Percentiles rank a stretch among this genome's conserved stretches.
phyloP scores from a whole-genome alignment of 2,888 invertebrate species.

The Ornithoptera priamus region DNA sequence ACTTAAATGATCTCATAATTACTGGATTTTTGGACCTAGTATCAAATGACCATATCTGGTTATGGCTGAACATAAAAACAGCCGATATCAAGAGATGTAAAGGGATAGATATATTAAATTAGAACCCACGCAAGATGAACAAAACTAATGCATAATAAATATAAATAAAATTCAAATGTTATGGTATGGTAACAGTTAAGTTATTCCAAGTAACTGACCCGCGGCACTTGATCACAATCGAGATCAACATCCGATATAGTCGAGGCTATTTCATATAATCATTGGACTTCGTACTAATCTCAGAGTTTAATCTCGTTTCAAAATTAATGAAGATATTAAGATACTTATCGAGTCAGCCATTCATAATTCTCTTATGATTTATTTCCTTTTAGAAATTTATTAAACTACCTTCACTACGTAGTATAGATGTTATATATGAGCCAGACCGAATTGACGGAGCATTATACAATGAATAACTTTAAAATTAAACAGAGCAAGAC shows the following conservation, averaged over 20 bases:
- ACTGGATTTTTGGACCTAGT: too few species aligned
- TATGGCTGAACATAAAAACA: too few species aligned
- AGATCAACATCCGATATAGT: slow-evolving; percentile 26
- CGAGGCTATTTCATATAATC: slow-evolving; percentile 20
- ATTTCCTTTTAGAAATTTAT: slow-evolving; percentile 11
- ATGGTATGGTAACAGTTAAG: too few species aligned
- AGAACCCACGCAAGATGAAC: too few species aligned
- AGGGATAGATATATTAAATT: too few species aligned
- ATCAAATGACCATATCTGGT: too few species aligned
- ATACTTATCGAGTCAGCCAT: slow-evolving; percentile 9
- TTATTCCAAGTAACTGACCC: background rate
- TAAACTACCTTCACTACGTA: slow-evolving; percentile 12
- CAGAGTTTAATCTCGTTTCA: slow-evolving; percentile 12
- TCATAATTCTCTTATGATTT: slow-evolving; percentile 11
- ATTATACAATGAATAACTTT: too few species aligned
- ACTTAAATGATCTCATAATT: too few species aligned
- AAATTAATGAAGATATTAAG: slow-evolving; percentile 28
- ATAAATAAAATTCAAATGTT: too few species aligned
- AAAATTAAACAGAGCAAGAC: too few species aligned
- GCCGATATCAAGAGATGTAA: too few species aligned
- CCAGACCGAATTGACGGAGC: background rate
- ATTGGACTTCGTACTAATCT: background rate
- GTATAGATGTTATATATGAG: background rate
- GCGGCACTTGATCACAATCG: slow-evolving; percentile 7
- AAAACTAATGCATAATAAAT: too few species aligned